These are phyloP conservation scores for Gobiocypris rarus DNA, from an alignment of 2,113 vertebrate genomes.

Conservation along the genomic window DNA sequence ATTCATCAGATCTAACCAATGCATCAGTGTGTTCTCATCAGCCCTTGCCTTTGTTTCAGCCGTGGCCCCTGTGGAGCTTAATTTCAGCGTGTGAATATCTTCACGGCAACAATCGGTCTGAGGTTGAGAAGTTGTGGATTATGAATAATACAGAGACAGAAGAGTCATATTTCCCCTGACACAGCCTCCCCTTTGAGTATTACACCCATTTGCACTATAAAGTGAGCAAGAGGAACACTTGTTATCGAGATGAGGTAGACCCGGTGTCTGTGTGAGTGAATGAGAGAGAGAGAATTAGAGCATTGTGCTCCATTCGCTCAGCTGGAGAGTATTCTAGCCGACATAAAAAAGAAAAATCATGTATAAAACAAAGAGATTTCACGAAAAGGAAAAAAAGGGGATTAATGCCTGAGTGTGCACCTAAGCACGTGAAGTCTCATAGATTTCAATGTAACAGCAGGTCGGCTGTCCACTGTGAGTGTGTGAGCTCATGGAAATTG, in stretches of 20 bases:
- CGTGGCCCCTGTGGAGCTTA: constrained; percentile 24
- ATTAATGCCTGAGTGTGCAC: constrained; percentile 14
- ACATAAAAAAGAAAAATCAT: constrained; percentile 22
- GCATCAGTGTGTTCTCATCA: constrained; percentile 28
- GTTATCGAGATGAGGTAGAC: constrained; percentile 55
- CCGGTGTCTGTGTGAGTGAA: not conserved
- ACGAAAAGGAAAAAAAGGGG: not conserved
- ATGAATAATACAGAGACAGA: constrained; percentile 52
- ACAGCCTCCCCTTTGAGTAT: constrained; percentile 44
- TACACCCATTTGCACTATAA: constrained; percentile 59
- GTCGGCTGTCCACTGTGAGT: not conserved
- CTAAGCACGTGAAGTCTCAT: not conserved
- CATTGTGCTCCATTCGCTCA: constrained; percentile 24
- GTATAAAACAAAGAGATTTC: constrained; percentile 28
- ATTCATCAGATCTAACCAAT: constrained; percentile 28
- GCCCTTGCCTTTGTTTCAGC: constrained; percentile 34
- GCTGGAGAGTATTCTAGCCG: constrained; percentile 7
- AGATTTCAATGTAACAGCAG: constrained; percentile 32
- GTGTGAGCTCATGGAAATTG: not conserved
- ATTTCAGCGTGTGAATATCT: constrained; percentile 40
- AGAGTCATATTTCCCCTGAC: constrained; percentile 46
- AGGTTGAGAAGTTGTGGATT: constrained; percentile 45
- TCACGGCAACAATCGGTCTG: constrained; percentile 28
- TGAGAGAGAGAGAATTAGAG: constrained; percentile 21
- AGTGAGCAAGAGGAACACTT: constrained; percentile 55